Evolutionary conservation across 1,140 invertebrate genomes (phyloP).

Genomic region (Drosophila sturtevanti): DNA sequence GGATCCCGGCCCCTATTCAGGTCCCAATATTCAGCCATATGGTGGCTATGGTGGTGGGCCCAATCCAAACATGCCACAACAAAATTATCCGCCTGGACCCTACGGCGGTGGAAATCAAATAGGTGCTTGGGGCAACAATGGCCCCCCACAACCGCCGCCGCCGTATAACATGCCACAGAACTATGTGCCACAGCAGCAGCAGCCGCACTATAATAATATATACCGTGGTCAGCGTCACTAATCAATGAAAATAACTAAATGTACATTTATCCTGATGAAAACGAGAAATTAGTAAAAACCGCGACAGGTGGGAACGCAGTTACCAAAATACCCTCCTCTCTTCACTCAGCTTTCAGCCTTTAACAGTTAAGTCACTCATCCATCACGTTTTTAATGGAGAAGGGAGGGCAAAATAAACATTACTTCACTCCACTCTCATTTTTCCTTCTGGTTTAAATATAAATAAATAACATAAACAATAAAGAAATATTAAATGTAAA

Average conservation of each 20-base stretch:
- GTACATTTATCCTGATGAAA: neutral
- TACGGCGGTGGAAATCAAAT: constrained; percentile 16
- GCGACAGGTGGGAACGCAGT: too few species aligned
- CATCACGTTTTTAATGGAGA: neutral
- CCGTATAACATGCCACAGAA: constrained; percentile 39
- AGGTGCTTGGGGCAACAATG: constrained; percentile 58
- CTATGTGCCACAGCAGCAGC: constrained; percentile 46
- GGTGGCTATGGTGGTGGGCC: constrained; percentile 13
- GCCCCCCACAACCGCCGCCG: constrained; percentile 36
- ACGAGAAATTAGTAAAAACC: too few species aligned
- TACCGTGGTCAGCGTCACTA: constrained; percentile 37
- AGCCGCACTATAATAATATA: constrained; percentile 56
- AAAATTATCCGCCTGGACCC: constrained; percentile 29
- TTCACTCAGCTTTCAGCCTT: neutral
- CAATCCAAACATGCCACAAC: constrained; percentile 11
- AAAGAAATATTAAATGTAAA: too few species aligned
- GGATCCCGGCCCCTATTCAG: neutral
- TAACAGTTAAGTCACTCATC: too few species aligned
- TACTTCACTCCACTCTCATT: too few species aligned
- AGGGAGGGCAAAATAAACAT: neutral
- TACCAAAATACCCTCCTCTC: neutral
- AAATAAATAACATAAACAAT: too few species aligned
- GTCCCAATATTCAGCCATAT: neutral
- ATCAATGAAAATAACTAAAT: constrained; percentile 7
- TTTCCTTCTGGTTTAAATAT: too few species aligned